These are phyloP conservation scores for Lutjanus campechanus DNA, from an alignment of 2,797 vertebrate species.

Conservation along the genomic window DNA sequence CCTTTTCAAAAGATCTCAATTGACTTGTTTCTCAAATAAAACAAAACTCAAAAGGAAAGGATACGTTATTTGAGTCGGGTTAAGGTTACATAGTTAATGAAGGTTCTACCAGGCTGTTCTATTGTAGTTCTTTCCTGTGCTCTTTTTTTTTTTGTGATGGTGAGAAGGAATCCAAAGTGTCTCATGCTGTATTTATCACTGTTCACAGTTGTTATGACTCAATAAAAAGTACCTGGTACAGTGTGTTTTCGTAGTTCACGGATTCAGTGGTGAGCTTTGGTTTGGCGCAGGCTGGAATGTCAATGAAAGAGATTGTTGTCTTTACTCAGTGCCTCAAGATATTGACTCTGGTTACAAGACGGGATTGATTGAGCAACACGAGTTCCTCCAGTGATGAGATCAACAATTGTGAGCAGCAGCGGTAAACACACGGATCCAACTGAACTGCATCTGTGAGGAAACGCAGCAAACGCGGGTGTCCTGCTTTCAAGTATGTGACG, in stretches of 20 bases:
- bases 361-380: neutral
- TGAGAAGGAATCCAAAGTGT: conserved; percentile 17
- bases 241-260: conserved; percentile 16
- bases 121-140: neutral
- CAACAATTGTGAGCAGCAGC: neutral
- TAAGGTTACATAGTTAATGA: neutral
- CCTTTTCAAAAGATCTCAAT: too few relatives aligned
- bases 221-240: conserved; percentile 43
- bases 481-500: neutral
- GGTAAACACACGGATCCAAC: neutral
- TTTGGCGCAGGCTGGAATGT: neutral
- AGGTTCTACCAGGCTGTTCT: neutral
- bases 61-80: too few relatives aligned
- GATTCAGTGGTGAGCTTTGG: neutral
- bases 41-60: neutral
- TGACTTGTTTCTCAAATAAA: too few relatives aligned
- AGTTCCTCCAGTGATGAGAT: neutral
- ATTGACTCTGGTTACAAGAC: conserved; percentile 18
- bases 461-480: neutral
- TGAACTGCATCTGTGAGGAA: neutral
- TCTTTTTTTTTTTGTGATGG: neutral
- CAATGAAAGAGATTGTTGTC: conserved; percentile 7
- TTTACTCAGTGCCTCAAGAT: conserved; percentile 8
- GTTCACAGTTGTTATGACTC: conserved; percentile 19
- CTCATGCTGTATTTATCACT: conserved; percentile 19